Evolutionary conservation across 2,888 invertebrate species (phyloP), one percentile per base, ranked within the genome.

Genomic region (Cancer borealis): DNA sequence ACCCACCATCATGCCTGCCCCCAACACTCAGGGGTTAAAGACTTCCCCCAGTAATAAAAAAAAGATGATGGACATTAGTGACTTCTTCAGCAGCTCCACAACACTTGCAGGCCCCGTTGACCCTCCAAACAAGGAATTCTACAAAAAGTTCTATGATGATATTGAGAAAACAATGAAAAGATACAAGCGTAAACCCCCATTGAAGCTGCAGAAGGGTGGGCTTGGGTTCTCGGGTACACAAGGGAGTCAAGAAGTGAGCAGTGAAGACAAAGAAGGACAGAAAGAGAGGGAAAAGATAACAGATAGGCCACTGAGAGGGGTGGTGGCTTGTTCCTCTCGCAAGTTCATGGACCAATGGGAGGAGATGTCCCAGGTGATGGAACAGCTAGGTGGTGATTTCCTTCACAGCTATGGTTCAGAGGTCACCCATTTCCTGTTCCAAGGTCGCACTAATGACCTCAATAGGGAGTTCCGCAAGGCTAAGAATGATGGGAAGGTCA

Each of bases 371-470:
- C 96, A 96, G 91, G 96, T 96, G 12, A 96, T 96, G 14, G 96
- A 96, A 10, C 96, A 96, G 3, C 96, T 97, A 26, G 97, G 97
- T 17, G 97, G 96, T 4, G 96, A 96, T 90, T 96, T 96, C 96
- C 95, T 96, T n/a, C 96, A 96, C 95, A 66, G 90, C 2, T 93
- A 94, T 45, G 94, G 90, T 54, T 45, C 93, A n/a, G 96, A 96
- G 14, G 96, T 96, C 92, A 97, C 97, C 17, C 97, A 97, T 96
- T 96, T 96, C 96, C 96, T 97, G 21, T 96, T 96, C 47, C 96
- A 96, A 96, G 97, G 97, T 0, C 96, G 96, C 91, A 95, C 96
- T 8, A 96, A 96, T 96, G 97, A 97, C 94, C 96, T 96, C 3
- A 96, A 96, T 92, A 96, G 96, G 96, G 97, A 97, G 92, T 96